Base-by-base conservation (phyloP, 2,113 vertebrate species). In the Nothobranchius furzeri region DNA sequence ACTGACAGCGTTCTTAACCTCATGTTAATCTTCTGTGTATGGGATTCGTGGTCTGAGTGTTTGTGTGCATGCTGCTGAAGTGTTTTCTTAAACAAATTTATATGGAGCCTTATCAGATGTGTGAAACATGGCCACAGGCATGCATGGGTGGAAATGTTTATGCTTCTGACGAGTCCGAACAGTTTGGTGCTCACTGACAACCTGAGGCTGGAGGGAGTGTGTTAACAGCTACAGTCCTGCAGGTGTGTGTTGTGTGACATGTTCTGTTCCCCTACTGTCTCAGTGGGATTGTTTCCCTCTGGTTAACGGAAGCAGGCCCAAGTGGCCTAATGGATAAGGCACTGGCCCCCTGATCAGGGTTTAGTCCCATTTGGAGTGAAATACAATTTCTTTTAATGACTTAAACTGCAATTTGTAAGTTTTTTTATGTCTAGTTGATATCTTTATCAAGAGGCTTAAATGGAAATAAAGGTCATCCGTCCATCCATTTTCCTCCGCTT, bases 271-370 rank as follows among this genome's bases (percentile, higher is more conserved):
- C n/a, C 11, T 40, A 4, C n/a, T 17, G 10, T 5, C 7, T 8
- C 37, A n/a, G 0, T 37, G 30, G 48, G 15, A 2, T 36, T 59
- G 57, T 45, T 20, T 24, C 4, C 13, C 15, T 36, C 0, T 9
- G 9, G 9, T 4, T 7, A 20, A 40, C 15, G 7, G 12, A 14
- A 42, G 30, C 13, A 52, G 62, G 87, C 90, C 90, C 89, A 89
- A 91, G 90, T 91, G 90, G 88, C 91, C 91, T 90, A 90, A 89
- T 89, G 88, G 90, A 91, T 89, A 91, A 91, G 91, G 89, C 90
- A 92, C 87, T 88, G 92, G 87, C 88, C 87, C 89, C 85, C 82
- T 85, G 79, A 78, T 59, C 76, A 58, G 75, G 70, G 83, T 80
- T 52, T 11, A 76, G 68, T 80, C 73, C 66, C 79, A 78, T 82